Percentiles rank a stretch among this genome's conserved stretches.
Conservation (phyloP, 2,888 invertebrate genomes). For the Falcaria lacertinaria region DNA sequence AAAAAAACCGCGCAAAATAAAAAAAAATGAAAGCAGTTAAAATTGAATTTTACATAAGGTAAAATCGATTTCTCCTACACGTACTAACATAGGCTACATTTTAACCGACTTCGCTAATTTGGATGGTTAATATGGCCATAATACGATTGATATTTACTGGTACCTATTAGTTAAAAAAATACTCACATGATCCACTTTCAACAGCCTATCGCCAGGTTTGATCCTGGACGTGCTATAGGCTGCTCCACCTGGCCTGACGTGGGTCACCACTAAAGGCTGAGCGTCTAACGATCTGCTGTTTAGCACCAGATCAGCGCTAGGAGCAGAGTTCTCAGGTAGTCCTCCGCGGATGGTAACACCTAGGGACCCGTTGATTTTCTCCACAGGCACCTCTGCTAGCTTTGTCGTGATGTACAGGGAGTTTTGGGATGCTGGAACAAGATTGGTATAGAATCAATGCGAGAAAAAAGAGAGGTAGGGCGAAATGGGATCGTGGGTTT, state of each 20-base stretch:
- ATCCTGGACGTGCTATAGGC: constrained; percentile 94
- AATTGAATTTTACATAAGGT: too few species aligned
- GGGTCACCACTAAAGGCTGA: constrained; percentile 92
- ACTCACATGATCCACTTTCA: constrained; percentile 90
- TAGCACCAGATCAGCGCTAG: constrained; percentile 81
- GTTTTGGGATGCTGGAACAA: constrained; percentile 81
- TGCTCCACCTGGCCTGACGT: constrained; percentile 92
- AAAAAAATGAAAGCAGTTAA: too few species aligned
- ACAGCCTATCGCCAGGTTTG: constrained; percentile 92
- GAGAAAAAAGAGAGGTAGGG: neutral
- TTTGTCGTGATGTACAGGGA: constrained; percentile 87
- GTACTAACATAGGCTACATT: too few species aligned
- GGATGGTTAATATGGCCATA: too few species aligned
- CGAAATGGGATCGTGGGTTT: too few species aligned
- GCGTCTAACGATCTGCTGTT: constrained; percentile 78
- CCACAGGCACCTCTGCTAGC: constrained; percentile 88
- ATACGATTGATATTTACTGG: too few species aligned
- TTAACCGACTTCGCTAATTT: too few species aligned
- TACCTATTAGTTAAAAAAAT: neutral
- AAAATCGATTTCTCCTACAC: too few species aligned
- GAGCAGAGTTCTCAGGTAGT: constrained; percentile 77
- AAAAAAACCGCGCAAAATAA: too few species aligned
- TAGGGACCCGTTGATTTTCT: constrained; percentile 90
- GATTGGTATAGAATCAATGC: constrained; percentile 4
- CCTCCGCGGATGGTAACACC: constrained; percentile 94